Conservation (phyloP, 64 coral and sea anemone genomes). For the Montipora foliosa region DNA sequence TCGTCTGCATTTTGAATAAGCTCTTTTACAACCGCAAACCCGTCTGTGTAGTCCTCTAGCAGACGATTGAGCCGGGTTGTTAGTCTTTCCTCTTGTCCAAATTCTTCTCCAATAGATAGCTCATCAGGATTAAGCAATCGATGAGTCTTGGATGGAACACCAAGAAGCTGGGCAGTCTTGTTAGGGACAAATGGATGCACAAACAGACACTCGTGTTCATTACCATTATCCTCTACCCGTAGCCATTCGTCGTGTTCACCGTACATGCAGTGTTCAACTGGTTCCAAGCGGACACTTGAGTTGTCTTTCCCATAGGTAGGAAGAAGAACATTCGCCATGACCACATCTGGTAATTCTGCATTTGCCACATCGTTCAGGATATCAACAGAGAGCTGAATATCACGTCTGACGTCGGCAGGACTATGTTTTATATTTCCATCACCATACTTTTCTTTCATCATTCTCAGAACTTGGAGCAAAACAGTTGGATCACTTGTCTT, state of each 20-base stretch:
- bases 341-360: not conserved
- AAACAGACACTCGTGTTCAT: slow-evolving; percentile 42
- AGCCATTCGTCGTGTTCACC: slow-evolving; percentile 76
- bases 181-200: slow-evolving; percentile 75
- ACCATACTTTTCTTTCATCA: slow-evolving; percentile 70
- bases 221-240: slow-evolving; percentile 58
- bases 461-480: slow-evolving; percentile 65
- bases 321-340: slow-evolving; percentile 63
- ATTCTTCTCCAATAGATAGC: slow-evolving; percentile 71
- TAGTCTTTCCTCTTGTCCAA: slow-evolving; percentile 86
- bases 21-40: slow-evolving; percentile 80
- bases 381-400: slow-evolving; percentile 70
- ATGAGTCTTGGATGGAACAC: slow-evolving; percentile 74
- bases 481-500: slow-evolving; percentile 38
- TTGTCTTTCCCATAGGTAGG: slow-evolving; percentile 67
- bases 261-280: slow-evolving; percentile 79
- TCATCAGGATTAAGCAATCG: slow-evolving; percentile 85
- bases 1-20: slow-evolving; percentile 93
- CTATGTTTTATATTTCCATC: not conserved
- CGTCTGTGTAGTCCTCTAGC: slow-evolving; percentile 86
- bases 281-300: slow-evolving; percentile 30
- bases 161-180: slow-evolving; percentile 63
- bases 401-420: slow-evolving; percentile 41
- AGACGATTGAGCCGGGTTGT: slow-evolving; percentile 73
- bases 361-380: slow-evolving; percentile 73